Evolutionary conservation across 2,888 invertebrate species (phyloP).

Genomic region (Nymphalis c-album): DNA sequence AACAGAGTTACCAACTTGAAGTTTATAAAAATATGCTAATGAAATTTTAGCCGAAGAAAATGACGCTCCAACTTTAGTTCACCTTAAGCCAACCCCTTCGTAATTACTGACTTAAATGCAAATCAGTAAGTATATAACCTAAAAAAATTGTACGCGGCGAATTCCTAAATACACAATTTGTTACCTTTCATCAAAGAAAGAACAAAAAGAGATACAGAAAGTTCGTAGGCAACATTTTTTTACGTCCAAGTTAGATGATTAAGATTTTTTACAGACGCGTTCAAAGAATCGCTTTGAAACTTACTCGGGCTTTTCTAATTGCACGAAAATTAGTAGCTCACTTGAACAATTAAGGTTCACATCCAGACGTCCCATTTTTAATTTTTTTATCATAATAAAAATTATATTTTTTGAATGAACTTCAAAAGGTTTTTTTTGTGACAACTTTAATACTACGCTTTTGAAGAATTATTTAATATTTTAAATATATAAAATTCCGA

Average conservation of each 20-base stretch:
- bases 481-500: background rate
- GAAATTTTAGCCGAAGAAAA: conserved; percentile 33
- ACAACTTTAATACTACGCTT: background rate
- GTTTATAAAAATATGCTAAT: conserved; percentile 33
- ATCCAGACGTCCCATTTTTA: conserved; percentile 23
- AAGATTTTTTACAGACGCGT: conserved; percentile 57
- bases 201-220: conserved; percentile 41
- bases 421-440: conserved; percentile 5
- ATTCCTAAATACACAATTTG: conserved; percentile 49
- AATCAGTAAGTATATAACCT: conserved; percentile 59
- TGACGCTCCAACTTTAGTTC: conserved; percentile 29
- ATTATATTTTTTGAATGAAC: conserved; percentile 8
- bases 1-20: conserved; percentile 14
- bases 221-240: conserved; percentile 55
- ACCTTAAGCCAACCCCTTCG: conserved; percentile 40
- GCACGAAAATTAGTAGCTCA: conserved; percentile 73
- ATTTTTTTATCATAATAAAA: conserved; percentile 35
- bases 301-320: conserved; percentile 62
- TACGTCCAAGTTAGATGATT: conserved; percentile 70
- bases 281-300: conserved; percentile 61
- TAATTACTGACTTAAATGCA: conserved; percentile 57
- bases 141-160: conserved; percentile 50
- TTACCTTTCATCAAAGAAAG: conserved; percentile 46
- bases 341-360: conserved; percentile 58
- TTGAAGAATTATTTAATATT: background rate